Evolutionary conservation across 1,140 invertebrate genomes (phyloP).

Genomic region (Meloidogyne floridensis): DNA sequence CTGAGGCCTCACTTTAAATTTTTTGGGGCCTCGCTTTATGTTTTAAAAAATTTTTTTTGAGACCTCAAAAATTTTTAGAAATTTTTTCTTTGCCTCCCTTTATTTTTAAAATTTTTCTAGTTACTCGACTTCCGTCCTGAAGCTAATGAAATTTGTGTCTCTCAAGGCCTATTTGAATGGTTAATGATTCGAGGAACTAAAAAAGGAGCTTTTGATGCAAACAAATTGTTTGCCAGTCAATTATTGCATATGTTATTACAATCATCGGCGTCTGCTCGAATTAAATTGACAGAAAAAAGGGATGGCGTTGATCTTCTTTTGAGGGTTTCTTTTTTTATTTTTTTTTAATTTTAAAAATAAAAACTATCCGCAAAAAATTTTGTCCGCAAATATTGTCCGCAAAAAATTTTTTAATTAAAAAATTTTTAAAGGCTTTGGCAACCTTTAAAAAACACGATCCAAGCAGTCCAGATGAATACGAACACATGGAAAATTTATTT

Average conservation of each 20-base stretch:
- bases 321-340: slow-evolving; percentile 73
- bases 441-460: slow-evolving; percentile 91
- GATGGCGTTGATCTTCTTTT: slow-evolving; percentile 95
- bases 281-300: slow-evolving; percentile 80
- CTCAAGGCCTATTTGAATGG: slow-evolving; percentile 87
- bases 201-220: slow-evolving; percentile 86
- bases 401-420: background rate
- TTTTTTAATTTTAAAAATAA: slow-evolving; percentile 1
- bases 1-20: background rate
- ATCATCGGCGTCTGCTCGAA: slow-evolving; percentile 76
- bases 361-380: no score
- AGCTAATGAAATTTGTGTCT: slow-evolving; percentile 75
- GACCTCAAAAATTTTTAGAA: no score
- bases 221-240: slow-evolving; percentile 94
- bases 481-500: slow-evolving; percentile 98
- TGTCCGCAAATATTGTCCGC: no score
- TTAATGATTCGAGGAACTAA: slow-evolving; percentile 78
- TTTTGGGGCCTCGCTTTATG: no score
- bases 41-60: no score
- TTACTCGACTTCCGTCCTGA: slow-evolving; percentile 80
- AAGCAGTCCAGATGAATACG: slow-evolving; percentile 83
- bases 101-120: slow-evolving; percentile 37
- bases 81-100: no score
- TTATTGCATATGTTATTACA: slow-evolving; percentile 92
- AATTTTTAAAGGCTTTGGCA: slow-evolving; percentile 71